Percentiles rank a stretch among this genome's conserved stretches.
Conservation (phyloP, 2,888 invertebrate genomes). For the Lottia gigantea region DNA sequence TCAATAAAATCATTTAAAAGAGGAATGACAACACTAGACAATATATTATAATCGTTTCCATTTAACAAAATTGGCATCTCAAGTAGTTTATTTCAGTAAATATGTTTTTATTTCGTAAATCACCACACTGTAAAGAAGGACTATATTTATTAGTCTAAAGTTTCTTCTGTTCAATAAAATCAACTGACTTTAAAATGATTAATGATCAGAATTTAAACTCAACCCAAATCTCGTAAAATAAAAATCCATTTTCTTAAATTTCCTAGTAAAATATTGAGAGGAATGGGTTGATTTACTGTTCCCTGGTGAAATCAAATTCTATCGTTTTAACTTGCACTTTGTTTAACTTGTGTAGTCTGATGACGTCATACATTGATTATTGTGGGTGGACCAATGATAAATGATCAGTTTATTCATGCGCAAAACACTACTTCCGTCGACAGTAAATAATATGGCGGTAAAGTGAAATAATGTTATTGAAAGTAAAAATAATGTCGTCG, state of each 20-base stretch:
- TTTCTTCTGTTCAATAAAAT: too few relatives aligned
- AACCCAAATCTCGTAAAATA: background rate
- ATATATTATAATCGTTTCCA: too few relatives aligned
- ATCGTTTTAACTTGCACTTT: background rate
- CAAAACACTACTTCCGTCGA: background rate
- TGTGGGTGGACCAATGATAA: background rate
- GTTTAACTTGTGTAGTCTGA: constrained; percentile 4
- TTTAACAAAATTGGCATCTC: too few relatives aligned
- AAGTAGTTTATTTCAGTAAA: too few relatives aligned
- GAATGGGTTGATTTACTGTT: constrained; percentile 5
- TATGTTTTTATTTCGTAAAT: too few relatives aligned
- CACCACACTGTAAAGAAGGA: too few relatives aligned
- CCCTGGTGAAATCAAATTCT: constrained; percentile 1
- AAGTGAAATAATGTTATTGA: background rate
- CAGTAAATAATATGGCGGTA: background rate
- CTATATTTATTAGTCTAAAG: too few relatives aligned
- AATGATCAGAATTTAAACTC: background rate
- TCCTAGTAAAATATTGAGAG: background rate
- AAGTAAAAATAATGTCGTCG: too few relatives aligned
- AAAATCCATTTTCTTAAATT: constrained; percentile 6
- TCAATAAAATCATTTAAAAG: too few relatives aligned
- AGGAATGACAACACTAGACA: too few relatives aligned
- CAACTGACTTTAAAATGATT: background rate
- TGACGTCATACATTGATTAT: background rate
- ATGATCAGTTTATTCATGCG: background rate